Conservation (phyloP, 2,888 invertebrate genomes). For the Sclerodermus sp. region DNA sequence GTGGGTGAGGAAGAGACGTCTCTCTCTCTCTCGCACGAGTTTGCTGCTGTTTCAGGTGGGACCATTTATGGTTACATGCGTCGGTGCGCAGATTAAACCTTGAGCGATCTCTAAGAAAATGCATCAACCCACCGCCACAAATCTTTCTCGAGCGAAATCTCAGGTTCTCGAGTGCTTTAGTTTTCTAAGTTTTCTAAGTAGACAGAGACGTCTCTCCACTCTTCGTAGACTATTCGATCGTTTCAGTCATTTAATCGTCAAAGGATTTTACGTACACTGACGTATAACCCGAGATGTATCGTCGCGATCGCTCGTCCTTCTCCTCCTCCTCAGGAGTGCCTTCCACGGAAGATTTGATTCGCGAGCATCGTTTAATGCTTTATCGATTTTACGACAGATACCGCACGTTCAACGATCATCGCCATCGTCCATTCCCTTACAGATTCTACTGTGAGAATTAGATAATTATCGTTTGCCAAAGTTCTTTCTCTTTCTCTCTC, state of each 20-base stretch:
- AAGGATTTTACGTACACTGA: no score
- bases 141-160: no score
- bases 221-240: no score
- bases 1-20: neutral
- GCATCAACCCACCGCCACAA: conserved; percentile 17
- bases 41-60: conserved; percentile 18
- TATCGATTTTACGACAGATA: conserved; percentile 57
- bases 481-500: neutral
- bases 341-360: no score
- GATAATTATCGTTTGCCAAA: conserved; percentile 3
- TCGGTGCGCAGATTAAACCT: conserved; percentile 27
- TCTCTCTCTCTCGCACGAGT: neutral
- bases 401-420: conserved; percentile 54
- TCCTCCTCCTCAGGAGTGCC: conserved; percentile 10
- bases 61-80: conserved; percentile 42
- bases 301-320: conserved; percentile 14
- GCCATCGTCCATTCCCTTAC: conserved; percentile 45
- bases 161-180: no score
- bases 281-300: no score
- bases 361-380: conserved; percentile 36
- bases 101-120: conserved; percentile 25
- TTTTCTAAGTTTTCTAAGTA: no score
- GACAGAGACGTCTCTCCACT: no score
- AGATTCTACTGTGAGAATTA: conserved; percentile 52
- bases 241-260: no score